These are phyloP conservation scores for Lordiphosa clarofinis DNA, from an alignment of 1,140 invertebrate species.

Conservation along the genomic window DNA sequence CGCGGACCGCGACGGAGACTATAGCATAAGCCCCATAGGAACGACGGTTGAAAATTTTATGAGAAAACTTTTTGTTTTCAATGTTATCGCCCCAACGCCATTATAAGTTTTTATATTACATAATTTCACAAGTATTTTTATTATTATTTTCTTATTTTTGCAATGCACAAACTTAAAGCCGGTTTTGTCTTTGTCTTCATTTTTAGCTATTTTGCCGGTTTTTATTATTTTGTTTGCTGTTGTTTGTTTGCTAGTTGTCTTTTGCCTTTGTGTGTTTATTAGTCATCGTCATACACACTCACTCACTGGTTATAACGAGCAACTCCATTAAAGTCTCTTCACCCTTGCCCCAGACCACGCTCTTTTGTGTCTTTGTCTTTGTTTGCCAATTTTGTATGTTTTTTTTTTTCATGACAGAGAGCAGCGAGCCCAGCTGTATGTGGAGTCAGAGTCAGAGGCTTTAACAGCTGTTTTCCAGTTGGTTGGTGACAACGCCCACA, in stretches of 20 bases:
- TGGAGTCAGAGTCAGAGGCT: conserved; percentile 31
- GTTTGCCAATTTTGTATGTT: conserved; percentile 38
- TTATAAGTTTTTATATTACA: too few relatives aligned
- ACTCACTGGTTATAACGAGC: conserved; percentile 35
- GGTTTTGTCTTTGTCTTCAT: conserved; percentile 69
- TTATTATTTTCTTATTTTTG: conserved; percentile 14
- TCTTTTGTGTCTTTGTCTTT: conserved; percentile 33
- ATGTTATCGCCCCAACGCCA: too few relatives aligned
- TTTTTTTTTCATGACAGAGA: conserved; percentile 13
- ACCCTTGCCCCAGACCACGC: not conserved
- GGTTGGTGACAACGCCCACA: conserved; percentile 61
- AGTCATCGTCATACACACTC: conserved; percentile 44
- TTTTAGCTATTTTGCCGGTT: conserved; percentile 67
- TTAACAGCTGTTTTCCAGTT: conserved; percentile 60
- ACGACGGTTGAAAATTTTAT: too few relatives aligned
- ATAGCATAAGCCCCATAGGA: too few relatives aligned
- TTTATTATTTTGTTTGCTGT: conserved; percentile 43
- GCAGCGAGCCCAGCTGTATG: conserved; percentile 18
- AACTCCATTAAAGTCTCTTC: conserved; percentile 42
- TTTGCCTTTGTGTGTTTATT: conserved; percentile 45
- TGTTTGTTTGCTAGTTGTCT: conserved; percentile 25
- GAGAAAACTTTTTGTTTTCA: too few relatives aligned
- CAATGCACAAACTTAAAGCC: conserved; percentile 37
- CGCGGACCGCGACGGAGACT: too few relatives aligned
- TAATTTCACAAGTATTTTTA: too few relatives aligned